These are phyloP conservation scores for Napeogenes inachia DNA, from an alignment of 2,888 invertebrate genomes.

Conservation along the genomic window DNA sequence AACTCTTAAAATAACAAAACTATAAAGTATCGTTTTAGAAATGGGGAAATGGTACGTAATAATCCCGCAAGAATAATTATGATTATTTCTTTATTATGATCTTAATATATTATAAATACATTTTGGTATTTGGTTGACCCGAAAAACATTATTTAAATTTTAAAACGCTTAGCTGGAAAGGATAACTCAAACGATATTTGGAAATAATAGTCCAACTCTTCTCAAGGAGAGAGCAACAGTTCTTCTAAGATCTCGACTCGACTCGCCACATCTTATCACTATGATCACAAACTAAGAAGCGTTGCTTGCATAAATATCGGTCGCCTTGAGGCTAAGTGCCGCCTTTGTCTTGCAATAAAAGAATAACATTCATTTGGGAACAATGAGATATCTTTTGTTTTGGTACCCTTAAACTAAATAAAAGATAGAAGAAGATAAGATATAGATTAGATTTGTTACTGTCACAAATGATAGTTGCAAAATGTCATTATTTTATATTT, in stretches of 20 bases:
- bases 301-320: conserved; percentile 72
- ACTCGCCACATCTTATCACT: conserved; percentile 13
- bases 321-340: conserved; percentile 68
- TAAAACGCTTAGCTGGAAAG: too few species aligned
- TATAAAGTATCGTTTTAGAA: too few species aligned
- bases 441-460: conserved; percentile 18
- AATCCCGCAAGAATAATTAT: too few species aligned
- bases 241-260: neutral
- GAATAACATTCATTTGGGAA: conserved; percentile 73
- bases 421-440: neutral
- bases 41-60: too few species aligned
- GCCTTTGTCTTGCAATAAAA: conserved; percentile 73
- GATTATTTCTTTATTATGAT: too few species aligned
- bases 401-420: conserved; percentile 17
- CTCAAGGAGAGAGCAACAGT: too few species aligned
- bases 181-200: too few species aligned
- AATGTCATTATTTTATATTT: neutral
- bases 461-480: neutral
- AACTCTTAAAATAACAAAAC: too few species aligned
- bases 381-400: conserved; percentile 48
- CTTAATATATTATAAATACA: too few species aligned
- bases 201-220: too few species aligned
- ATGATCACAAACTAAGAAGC: conserved; percentile 40
- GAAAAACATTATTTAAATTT: too few species aligned
- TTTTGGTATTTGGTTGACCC: too few species aligned